phyloP scores from a whole-genome alignment of 2,888 invertebrate species.

The Sabatieria punctata region DNA sequence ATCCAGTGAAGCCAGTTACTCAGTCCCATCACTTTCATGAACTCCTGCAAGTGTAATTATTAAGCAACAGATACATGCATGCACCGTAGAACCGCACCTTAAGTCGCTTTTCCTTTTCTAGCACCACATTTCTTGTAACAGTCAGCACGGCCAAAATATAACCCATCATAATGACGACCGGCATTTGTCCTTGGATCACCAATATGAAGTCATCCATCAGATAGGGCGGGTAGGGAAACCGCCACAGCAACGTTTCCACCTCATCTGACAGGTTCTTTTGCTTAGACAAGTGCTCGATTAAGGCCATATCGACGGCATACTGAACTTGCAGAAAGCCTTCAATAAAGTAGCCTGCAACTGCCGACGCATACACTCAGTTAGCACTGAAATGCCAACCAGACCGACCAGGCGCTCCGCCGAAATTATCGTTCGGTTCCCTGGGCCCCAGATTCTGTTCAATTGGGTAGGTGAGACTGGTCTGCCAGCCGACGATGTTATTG shows the following conservation, averaged over 20 bases:
- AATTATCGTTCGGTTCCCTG: no score
- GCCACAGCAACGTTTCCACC: no score
- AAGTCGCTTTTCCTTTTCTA: conserved; percentile 56
- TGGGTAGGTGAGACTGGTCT: neutral
- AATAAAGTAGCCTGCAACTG: no score
- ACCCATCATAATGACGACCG: conserved; percentile 57
- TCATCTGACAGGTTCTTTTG: no score
- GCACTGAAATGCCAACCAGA: no score
- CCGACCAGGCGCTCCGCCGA: no score
- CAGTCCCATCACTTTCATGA: conserved; percentile 79
- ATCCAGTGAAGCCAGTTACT: conserved; percentile 65
- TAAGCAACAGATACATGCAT: no score
- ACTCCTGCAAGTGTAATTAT: conserved; percentile 53
- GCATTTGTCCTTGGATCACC: conserved; percentile 49
- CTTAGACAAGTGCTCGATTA: no score
- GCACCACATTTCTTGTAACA: conserved; percentile 52
- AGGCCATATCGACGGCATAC: no score
- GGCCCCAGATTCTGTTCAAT: neutral
- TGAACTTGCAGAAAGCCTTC: no score
- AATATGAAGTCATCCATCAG: conserved; percentile 39
- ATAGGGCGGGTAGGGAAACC: no score
- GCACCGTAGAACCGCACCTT: conserved; percentile 48
- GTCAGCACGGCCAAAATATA: conserved; percentile 63
- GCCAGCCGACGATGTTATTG: neutral
- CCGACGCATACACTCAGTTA: no score